Base-by-base conservation (phyloP, 1,140 invertebrate species). In the Pogonomyrmex barbatus region DNA sequence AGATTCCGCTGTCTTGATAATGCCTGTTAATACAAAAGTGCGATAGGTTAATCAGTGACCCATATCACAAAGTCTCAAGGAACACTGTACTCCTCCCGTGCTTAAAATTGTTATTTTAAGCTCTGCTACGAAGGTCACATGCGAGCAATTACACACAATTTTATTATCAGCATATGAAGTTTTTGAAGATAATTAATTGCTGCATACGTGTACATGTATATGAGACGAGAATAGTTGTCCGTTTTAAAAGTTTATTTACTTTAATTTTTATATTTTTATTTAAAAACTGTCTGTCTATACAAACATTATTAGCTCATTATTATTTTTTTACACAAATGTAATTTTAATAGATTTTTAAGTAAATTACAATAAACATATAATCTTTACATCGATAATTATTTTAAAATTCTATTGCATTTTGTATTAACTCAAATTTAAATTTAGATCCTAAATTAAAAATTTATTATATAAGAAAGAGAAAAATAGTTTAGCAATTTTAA, bases 21-120 rank as follows among this genome's bases (percentile, higher is more conserved):
- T 24, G 65, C 5, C n/a, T n/a, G 33, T 33, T 39, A 82, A 82
- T 36, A 5, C 30, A 73, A 73, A 73, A 82, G 14, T 58, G 9
- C 10, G 17, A 71, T 58, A 82, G 45, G 36, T 73, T 82, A 71
- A 58, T 82, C 39, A 42, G 54, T 71, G 67, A 24, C 10, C 30
- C 12, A 60, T 82, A 82, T 82, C 17, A 42, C 42, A 2, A 82
- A 82, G 50, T 70, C 42, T 63, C 63, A 81, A 82, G 54, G 54
- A 82, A 82, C 33, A 10, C 71, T 14, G 9, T 33, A 70, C 4
- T 17, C 6, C 33, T 42, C 39, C 30, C 42, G 58, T 9, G 24
- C 3, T 47, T 24, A 30, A 82, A 73, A 73, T 2, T 45, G 45
- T 82, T 82, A 71, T 24, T 5, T 24, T 24, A 24, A 24, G 24